A percentile compares a stretch with the other conserved stretches of the same genome.
Conservation (phyloP, 2,113 vertebrate species). For the Phalacrocorax carbo region DNA sequence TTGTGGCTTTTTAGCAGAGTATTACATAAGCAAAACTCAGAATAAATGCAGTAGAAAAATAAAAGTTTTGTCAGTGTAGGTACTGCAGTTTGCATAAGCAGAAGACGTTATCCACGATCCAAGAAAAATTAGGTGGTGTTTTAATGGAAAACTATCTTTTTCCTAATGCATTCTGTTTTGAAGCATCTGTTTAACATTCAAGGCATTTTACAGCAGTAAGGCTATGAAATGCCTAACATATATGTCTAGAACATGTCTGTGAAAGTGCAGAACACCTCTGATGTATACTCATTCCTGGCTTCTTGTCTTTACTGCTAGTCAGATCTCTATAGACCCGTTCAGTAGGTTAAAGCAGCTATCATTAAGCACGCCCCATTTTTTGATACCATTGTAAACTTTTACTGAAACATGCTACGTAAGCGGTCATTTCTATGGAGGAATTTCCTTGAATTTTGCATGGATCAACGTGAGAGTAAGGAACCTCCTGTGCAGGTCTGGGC, state of each 20-base stretch:
- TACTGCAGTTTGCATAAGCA: neutral
- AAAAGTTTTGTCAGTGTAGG: neutral
- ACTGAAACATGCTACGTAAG: neutral
- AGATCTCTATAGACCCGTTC: neutral
- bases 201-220: neutral
- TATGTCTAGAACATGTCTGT: neutral
- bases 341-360: neutral
- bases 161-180: neutral
- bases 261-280: neutral
- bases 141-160: neutral
- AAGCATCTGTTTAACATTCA: neutral
- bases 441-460: neutral
- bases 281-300: neutral
- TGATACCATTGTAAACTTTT: neutral
- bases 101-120: neutral
- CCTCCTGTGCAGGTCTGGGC: neutral
- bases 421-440: neutral
- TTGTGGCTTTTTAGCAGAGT: neutral
- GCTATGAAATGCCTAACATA: neutral
- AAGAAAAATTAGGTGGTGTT: neutral
- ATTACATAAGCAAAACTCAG: neutral
- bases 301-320: neutral
- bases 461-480: neutral
- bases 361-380: neutral
- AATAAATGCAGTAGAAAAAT: neutral